Base-by-base conservation (phyloP, 2,113 vertebrate species). In the Sisor rabdophorus region DNA sequence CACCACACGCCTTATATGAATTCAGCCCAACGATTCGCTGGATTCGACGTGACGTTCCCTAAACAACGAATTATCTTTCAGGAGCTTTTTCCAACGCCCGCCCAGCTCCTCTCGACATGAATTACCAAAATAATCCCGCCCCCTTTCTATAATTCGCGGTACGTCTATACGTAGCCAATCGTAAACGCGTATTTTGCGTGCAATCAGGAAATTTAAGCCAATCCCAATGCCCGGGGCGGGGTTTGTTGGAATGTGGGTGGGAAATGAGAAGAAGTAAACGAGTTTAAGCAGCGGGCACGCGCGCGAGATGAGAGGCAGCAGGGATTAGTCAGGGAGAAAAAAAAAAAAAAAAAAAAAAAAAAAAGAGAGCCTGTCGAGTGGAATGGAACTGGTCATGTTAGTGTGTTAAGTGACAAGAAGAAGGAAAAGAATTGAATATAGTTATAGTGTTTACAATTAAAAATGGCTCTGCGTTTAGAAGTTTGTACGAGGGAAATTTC, bases 251-350 rank as follows among this genome's bases (percentile, higher is more conserved):
- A 60, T 48, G 40, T 26, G 56, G 55, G 71, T 48, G 56, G 22
- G 71, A 48, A 60, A 60, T 11, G 11, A 59, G n/a, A 26, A 20
- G n/a, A 26, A 20, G n/a, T 40, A 52, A 52, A 69, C 16, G 65
- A 24, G 65, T 69, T 69, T 69, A 69, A 69, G 47, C 24, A 17
- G 47, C 65, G 65, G 24, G 70, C 83, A 81, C 79, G 89, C 82
- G 77, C 89, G 87, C 88, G 87, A 72, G 50, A 26, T 69, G 79
- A 87, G 88, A 56, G 82, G 87, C 82, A 76, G 89, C 89, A 88
- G 86, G 90, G 89, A 91, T 92, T 92, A 91, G 81, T 83, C 58
- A 9, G 12, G 15, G 47, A 17, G 15, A 3, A 16, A 70, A n/a
- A 56, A 87, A 83, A 65, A 65, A 65, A 40, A 52, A 68, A 50